phyloP scores from a whole-genome alignment of 2,888 invertebrate genomes.

The Acrocyrtus sp. region DNA sequence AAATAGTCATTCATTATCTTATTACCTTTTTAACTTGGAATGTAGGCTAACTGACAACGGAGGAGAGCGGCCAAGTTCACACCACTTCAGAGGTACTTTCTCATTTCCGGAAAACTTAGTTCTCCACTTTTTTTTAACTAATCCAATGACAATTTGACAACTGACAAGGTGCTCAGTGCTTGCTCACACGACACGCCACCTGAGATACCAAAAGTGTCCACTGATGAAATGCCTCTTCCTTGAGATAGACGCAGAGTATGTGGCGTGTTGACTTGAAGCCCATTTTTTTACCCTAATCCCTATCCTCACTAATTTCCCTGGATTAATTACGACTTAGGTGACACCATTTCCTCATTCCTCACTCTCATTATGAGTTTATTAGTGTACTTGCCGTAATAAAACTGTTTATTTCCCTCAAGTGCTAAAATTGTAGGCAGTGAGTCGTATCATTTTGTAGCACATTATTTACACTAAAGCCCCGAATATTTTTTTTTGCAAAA shows the following conservation, averaged over 20 bases:
- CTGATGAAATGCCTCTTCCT: constrained; percentile 9
- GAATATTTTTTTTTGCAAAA: not conserved
- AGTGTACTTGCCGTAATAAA: not conserved
- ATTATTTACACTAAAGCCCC: not conserved
- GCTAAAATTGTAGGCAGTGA: not conserved
- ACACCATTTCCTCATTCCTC: constrained; percentile 20
- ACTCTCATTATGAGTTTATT: not conserved
- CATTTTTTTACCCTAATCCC: constrained; percentile 13
- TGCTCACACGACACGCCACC: too few species aligned
- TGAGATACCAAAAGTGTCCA: too few species aligned
- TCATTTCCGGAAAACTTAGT: constrained; percentile 29
- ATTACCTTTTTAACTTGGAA: not conserved
- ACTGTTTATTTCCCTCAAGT: not conserved
- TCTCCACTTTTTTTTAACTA: too few species aligned
- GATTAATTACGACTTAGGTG: constrained; percentile 25
- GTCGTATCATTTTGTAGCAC: not conserved
- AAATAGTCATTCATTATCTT: not conserved
- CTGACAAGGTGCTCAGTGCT: too few species aligned
- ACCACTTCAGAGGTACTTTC: not conserved
- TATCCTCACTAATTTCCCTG: too few species aligned
- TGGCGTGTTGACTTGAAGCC: constrained; percentile 24
- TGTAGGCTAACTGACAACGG: not conserved
- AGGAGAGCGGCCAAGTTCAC: constrained; percentile 36
- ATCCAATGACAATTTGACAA: too few species aligned
- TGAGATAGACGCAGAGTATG: constrained; percentile 8